phyloP scores from a whole-genome alignment of 2,113 vertebrate genomes.

The Ardeotis arabs region DNA sequence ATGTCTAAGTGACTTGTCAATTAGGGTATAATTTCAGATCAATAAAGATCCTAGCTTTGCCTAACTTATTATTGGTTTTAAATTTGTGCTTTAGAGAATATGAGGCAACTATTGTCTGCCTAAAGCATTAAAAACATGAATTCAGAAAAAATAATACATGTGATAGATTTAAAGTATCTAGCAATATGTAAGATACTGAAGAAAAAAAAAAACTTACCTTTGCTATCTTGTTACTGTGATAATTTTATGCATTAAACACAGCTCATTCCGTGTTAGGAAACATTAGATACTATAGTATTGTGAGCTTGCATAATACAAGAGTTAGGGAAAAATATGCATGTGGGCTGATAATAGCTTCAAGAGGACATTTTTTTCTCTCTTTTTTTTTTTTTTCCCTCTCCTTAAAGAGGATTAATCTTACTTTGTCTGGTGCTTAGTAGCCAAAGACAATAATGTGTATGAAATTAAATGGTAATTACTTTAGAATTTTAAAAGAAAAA shows the following conservation, averaged over 20 bases:
- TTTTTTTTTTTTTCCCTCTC: neutral
- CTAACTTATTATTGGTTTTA: neutral
- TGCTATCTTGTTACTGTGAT: neutral
- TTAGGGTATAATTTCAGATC: neutral
- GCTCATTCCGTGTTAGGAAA: neutral
- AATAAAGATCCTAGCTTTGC: neutral
- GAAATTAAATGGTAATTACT: slow-evolving; percentile 40
- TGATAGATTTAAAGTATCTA: neutral
- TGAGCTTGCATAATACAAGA: neutral
- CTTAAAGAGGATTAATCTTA: slow-evolving; percentile 42
- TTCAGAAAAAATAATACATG: neutral
- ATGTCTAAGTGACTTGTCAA: neutral
- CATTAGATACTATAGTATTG: neutral
- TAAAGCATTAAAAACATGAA: neutral
- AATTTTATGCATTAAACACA: neutral
- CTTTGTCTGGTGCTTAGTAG: slow-evolving; percentile 21
- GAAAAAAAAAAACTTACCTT: neutral
- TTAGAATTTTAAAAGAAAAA: slow-evolving; percentile 29
- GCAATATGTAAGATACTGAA: neutral
- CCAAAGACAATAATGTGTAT: slow-evolving; percentile 26
- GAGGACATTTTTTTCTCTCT: neutral
- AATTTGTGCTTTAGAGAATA: neutral
- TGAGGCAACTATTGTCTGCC: neutral
- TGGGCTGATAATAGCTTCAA: slow-evolving; percentile 10
- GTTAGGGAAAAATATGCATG: neutral